phyloP scores from a whole-genome alignment of 2,888 invertebrate genomes.

The Heliconius erato region DNA sequence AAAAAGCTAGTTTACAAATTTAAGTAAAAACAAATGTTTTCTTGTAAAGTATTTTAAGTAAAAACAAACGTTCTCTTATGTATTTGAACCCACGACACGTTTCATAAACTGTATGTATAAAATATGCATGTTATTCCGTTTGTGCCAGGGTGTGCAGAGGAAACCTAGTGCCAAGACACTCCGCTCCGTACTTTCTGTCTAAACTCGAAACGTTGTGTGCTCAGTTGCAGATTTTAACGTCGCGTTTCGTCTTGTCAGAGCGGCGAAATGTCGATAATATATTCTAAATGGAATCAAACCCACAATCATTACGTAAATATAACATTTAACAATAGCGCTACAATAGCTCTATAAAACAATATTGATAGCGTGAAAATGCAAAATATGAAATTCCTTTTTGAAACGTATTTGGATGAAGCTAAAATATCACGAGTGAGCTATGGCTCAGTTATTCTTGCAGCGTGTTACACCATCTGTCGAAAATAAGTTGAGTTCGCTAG shows the following conservation, averaged over 20 bases:
- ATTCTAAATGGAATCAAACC: not conserved
- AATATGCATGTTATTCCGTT: not conserved
- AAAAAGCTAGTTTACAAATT: too few species aligned
- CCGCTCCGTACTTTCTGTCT: not conserved
- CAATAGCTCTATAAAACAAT: not conserved
- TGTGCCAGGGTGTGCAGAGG: not conserved
- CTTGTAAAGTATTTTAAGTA: too few species aligned
- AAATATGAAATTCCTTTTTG: conserved; percentile 22
- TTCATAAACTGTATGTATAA: not conserved
- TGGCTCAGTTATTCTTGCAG: conserved; percentile 22
- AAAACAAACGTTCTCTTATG: too few species aligned
- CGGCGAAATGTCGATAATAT: not conserved
- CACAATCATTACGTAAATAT: not conserved
- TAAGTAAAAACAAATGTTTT: too few species aligned
- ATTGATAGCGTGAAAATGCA: conserved; percentile 7
- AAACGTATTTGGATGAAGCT: not conserved
- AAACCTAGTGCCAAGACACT: not conserved
- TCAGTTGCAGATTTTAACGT: not conserved
- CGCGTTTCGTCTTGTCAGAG: too few species aligned
- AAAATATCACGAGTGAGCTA: conserved; percentile 14
- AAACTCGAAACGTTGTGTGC: not conserved
- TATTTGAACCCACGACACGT: too few species aligned
- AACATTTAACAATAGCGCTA: not conserved
- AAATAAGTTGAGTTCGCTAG: conserved; percentile 26
- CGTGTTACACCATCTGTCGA: conserved; percentile 26